Evolutionary conservation across 53 echinoderm and acorn worm genomes (phyloP).

Genomic region (Arbacia lixula): DNA sequence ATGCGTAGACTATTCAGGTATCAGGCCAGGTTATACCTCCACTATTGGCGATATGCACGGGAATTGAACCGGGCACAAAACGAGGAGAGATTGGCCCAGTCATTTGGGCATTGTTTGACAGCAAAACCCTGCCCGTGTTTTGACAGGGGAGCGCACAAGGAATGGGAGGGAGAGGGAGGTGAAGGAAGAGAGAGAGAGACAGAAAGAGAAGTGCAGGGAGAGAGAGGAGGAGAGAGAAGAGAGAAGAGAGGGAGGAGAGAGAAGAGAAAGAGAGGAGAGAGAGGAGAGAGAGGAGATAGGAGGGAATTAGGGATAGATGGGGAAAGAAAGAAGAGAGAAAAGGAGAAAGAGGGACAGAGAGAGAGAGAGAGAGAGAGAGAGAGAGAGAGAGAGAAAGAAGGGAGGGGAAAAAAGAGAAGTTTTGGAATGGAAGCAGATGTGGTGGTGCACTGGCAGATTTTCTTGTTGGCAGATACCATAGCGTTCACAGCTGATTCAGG

Average conservation of each 20-base stretch:
- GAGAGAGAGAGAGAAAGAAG: background rate
- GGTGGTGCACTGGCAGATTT: background rate
- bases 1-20: too few relatives aligned
- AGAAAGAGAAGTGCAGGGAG: background rate
- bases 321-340: too few relatives aligned
- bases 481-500: too few relatives aligned
- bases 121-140: too few relatives aligned
- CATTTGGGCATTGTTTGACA: too few relatives aligned
- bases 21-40: too few relatives aligned
- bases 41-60: too few relatives aligned
- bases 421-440: constrained; percentile 39
- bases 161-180: background rate
- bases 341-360: background rate
- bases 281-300: background rate
- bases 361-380: background rate
- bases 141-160: background rate
- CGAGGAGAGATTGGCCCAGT: too few relatives aligned
- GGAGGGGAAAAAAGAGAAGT: background rate
- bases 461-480: background rate
- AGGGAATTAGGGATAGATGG: background rate
- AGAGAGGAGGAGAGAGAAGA: background rate
- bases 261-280: background rate
- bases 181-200: background rate
- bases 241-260: background rate
- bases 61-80: too few relatives aligned